Evolutionary conservation across 2,113 vertebrate genomes (phyloP), one percentile per base, ranked within the genome.

Genomic region (Pseudolaguvia tuberculata): DNA sequence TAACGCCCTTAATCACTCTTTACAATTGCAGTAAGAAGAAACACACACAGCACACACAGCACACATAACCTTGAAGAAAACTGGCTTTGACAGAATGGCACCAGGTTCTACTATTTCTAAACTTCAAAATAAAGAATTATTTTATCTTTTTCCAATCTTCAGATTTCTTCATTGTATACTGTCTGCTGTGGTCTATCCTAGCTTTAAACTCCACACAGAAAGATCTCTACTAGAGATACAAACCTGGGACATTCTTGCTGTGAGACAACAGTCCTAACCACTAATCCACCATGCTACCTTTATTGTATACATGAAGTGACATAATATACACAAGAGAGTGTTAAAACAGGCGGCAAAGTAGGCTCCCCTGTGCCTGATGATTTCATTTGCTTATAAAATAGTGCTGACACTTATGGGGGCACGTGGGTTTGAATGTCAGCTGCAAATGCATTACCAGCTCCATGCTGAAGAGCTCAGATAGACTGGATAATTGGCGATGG

Each of bases 351-450:
- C 15, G 5, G 23, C 18, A 42, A 48, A 61, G 18, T 6, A 35
- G n/a, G 42, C n/a, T 42, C 81, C 76, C 47, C 79, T 72, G 65
- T 71, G 72, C 61, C 15, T n/a, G 53, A 65, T 73, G 71, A 86
- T 86, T 82, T 82, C 70, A 72, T 59, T 47, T 12, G 65, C 52
- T 79, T 79, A 80, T 71, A 78, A 70, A 70, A 20, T 72, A 29
- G 48, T 76, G 39, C 63, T 20, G 17, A 42, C 35, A 53, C 42
- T 47, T 69, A 12, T 21, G 48, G 61, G 66, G 21, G 52, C 42
- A 58, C 31, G n/a, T 18, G 63, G 31, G 48, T 45, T 21, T 31
- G 51, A 62, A 35, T 77, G 80, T 81, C 76, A 78, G 48, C 68
- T 76, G 79, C 69, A 62, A 70, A 27, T 66, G 6, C 42, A 12